Percentiles rank a stretch among this genome's conserved stretches.
Evolutionary conservation across 2,113 vertebrate species (phyloP).

Genomic region (Mionectes macconnelli): DNA sequence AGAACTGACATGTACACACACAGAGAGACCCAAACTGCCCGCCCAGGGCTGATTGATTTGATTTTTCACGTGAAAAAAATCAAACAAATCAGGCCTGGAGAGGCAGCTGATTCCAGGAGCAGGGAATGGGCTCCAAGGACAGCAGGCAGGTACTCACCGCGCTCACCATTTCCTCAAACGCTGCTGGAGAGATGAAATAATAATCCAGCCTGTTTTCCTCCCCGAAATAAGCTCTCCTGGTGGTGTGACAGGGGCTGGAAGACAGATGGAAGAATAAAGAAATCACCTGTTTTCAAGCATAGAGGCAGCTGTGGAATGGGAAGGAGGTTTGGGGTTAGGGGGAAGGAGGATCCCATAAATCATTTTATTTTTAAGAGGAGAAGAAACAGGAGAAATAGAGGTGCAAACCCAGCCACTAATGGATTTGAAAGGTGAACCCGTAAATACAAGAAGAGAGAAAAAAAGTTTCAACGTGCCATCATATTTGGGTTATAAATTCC

Average conservation of each 20-base stretch:
- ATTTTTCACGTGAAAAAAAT: no score
- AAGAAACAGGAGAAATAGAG: neutral
- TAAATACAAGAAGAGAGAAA: neutral
- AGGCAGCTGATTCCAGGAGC: neutral
- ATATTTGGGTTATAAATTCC: neutral
- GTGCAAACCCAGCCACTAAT: slow-evolving; percentile 5
- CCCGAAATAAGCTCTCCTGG: slow-evolving; percentile 83
- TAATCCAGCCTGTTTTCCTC: slow-evolving; percentile 89
- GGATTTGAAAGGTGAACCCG: slow-evolving; percentile 20
- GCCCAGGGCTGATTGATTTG: no score
- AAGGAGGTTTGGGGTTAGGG: neutral
- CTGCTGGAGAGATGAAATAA: slow-evolving; percentile 85
- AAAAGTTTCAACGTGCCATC: neutral
- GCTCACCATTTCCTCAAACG: slow-evolving; percentile 81
- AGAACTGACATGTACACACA: neutral
- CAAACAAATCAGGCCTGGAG: neutral
- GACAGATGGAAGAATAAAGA: neutral
- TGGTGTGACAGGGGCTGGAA: slow-evolving; percentile 89
- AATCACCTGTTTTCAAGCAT: neutral
- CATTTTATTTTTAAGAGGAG: neutral
- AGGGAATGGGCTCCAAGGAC: neutral
- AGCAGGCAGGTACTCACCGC: slow-evolving; percentile 68
- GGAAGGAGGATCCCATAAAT: neutral
- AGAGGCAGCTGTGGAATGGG: neutral
- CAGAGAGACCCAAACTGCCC: neutral